Conservation (phyloP, 2,888 invertebrate species). For the Apodemia zela region DNA sequence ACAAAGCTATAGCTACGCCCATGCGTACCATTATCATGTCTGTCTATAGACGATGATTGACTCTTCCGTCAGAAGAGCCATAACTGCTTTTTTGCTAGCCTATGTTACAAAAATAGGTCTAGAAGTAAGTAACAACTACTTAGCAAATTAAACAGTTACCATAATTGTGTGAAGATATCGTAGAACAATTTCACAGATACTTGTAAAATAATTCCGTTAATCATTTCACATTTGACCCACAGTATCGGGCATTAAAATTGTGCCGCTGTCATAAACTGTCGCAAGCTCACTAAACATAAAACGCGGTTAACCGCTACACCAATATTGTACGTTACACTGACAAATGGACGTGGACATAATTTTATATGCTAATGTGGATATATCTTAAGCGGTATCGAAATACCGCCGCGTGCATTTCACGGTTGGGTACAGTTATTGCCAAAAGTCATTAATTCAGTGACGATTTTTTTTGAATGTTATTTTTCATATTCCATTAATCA, state of each 20-base stretch:
- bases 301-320: constrained; percentile 42
- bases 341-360: constrained; percentile 49
- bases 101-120: too few relatives aligned
- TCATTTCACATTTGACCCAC: not conserved
- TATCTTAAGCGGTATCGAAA: constrained; percentile 72
- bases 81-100: too few relatives aligned
- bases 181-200: not conserved
- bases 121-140: too few relatives aligned
- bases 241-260: not conserved
- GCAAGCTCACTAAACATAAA: constrained; percentile 19
- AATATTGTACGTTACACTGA: constrained; percentile 43
- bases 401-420: constrained; percentile 1
- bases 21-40: too few relatives aligned
- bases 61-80: too few relatives aligned
- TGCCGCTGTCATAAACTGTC: not conserved
- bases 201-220: not conserved
- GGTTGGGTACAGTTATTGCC: constrained; percentile 2
- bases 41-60: too few relatives aligned
- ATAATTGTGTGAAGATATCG: too few relatives aligned
- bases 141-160: too few relatives aligned
- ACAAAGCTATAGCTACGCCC: too few relatives aligned
- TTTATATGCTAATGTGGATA: constrained; percentile 64
- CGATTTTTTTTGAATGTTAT: not conserved
- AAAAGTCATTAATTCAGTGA: not conserved
- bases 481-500: too few relatives aligned